Conservation (phyloP, 2,888 invertebrate species). For the Automeris io region DNA sequence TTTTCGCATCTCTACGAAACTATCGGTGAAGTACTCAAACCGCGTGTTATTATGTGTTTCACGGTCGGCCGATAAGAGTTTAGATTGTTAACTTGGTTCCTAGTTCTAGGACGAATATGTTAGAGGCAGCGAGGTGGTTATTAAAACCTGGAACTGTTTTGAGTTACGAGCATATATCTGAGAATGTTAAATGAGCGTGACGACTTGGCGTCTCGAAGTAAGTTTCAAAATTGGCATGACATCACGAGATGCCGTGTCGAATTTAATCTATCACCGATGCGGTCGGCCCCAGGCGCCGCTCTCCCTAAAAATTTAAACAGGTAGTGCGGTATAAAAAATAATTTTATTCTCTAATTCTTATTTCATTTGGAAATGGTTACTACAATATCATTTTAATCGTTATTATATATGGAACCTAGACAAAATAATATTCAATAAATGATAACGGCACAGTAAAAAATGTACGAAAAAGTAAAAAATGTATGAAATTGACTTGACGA, state of each 20-base stretch:
- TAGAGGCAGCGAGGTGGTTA: constrained; percentile 31
- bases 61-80: constrained; percentile 46
- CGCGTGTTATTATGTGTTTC: constrained; percentile 48
- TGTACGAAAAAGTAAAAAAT: too few species aligned
- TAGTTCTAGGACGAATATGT: constrained; percentile 4
- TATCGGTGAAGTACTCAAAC: constrained; percentile 36
- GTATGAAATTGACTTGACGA: too few species aligned
- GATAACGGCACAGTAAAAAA: too few species aligned
- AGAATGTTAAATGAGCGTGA: constrained; percentile 57
- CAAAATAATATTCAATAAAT: too few species aligned
- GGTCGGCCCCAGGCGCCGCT: constrained; percentile 58
- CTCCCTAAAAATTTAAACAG: constrained; percentile 48
- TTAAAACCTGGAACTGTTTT: constrained; percentile 39
- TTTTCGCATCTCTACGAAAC: constrained; percentile 64
- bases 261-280: constrained; percentile 73
- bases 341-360: too few species aligned
- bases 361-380: too few species aligned
- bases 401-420: too few species aligned
- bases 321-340: constrained; percentile 61
- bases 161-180: constrained; percentile 34
- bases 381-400: too few species aligned
- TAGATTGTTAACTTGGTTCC: constrained; percentile 3
- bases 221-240: constrained; percentile 69
- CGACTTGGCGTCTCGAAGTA: constrained; percentile 46
- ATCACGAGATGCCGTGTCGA: constrained; percentile 73